These are phyloP conservation scores for Pammene aurita DNA, from an alignment of 2,888 invertebrate genomes.

Conservation along the genomic window DNA sequence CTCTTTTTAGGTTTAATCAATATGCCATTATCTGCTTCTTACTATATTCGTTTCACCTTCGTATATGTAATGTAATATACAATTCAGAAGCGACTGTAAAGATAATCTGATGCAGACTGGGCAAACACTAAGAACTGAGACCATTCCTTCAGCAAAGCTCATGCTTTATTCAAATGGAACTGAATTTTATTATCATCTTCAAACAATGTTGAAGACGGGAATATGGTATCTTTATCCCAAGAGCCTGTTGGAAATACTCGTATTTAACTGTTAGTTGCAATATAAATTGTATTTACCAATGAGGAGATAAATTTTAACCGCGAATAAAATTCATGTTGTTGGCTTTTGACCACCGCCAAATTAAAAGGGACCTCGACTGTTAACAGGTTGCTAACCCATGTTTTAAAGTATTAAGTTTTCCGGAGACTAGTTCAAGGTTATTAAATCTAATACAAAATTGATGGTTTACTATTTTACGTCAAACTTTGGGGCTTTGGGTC, in stretches of 20 bases:
- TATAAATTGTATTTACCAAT: not conserved
- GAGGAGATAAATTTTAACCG: too few species aligned
- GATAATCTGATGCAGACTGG: slow-evolving; percentile 11
- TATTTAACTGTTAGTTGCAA: not conserved
- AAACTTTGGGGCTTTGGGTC: too few species aligned
- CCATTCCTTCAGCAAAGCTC: not conserved
- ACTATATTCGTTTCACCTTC: not conserved
- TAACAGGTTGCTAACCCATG: too few species aligned
- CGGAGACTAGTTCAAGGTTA: too few species aligned
- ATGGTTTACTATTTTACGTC: too few species aligned
- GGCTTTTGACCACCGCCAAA: too few species aligned
- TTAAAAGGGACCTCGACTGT: too few species aligned
- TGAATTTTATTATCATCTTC: slow-evolving; percentile 13
- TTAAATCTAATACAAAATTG: too few species aligned
- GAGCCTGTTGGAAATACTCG: not conserved
- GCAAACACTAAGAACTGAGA: slow-evolving; percentile 9
- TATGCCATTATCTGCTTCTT: not conserved
- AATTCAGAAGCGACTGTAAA: not conserved
- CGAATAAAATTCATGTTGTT: too few species aligned
- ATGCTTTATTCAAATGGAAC: slow-evolving; percentile 17
- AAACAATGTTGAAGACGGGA: not conserved
- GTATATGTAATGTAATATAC: not conserved
- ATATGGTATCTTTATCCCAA: not conserved
- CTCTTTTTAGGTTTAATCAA: too few species aligned
- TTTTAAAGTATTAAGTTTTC: too few species aligned